phyloP scores from a whole-genome alignment of 2,888 invertebrate genomes.

The Melanchra persicariae region DNA sequence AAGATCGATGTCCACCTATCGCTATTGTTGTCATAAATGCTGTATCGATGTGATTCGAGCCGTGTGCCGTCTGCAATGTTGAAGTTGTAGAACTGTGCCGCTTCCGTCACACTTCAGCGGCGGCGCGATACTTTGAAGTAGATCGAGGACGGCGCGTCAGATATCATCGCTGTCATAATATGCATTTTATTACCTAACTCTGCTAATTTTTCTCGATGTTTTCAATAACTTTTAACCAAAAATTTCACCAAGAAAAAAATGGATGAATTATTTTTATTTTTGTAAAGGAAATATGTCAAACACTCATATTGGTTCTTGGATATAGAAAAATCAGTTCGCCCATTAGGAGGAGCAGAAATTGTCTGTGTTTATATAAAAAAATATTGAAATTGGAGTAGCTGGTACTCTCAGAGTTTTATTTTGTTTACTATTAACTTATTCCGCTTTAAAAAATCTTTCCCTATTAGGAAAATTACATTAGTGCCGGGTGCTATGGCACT shows the following conservation, averaged over 20 bases:
- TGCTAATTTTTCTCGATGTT: not conserved
- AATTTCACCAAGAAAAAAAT: too few species aligned
- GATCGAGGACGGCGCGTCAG: slow-evolving; percentile 3
- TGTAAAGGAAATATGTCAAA: too few species aligned
- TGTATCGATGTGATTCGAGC: slow-evolving; percentile 3
- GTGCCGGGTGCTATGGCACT: not conserved
- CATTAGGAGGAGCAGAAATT: not conserved
- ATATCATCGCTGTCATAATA: not conserved
- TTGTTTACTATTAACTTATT: not conserved
- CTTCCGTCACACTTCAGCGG: slow-evolving; percentile 16
- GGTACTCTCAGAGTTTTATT: not conserved
- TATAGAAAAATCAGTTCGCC: not conserved
- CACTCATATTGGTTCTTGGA: too few species aligned
- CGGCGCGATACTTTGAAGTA: slow-evolving; percentile 18
- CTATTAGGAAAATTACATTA: not conserved
- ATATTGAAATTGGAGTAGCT: not conserved
- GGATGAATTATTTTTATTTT: too few species aligned
- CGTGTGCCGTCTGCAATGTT: slow-evolving; percentile 10
- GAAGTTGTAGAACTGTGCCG: slow-evolving; percentile 6
- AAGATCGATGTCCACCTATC: slow-evolving; percentile 13
- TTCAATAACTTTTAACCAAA: too few species aligned
- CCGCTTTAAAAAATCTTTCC: not conserved
- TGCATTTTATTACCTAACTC: slow-evolving; percentile 3
- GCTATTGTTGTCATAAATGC: slow-evolving; percentile 9
- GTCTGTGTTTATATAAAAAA: not conserved